Evolutionary conservation across 1,140 invertebrate species (phyloP), one percentile per base, ranked within the genome.

Genomic region (Tachypleus tridentatus): DNA sequence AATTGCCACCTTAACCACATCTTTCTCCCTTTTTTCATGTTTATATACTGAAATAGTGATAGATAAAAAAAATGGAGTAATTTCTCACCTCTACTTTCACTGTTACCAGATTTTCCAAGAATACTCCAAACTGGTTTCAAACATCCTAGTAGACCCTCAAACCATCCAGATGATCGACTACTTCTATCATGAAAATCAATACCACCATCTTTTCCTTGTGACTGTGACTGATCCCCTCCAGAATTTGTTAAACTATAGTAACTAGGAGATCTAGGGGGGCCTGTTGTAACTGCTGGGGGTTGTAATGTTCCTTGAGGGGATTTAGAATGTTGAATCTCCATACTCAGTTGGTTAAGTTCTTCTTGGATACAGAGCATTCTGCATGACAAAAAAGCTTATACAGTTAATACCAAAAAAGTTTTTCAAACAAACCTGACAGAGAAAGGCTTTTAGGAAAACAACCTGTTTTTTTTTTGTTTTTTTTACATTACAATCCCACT

Each of bases 141-240:
- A 74, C 91, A 95, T 4, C 89, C 90, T 61, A 92, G 80, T 57
- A 94, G 82, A 1, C 88, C 88, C 69, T 89, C 87, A 68, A 90
- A 85, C 85, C 87, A 91, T 52, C 84, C 84, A 7, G 54, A 61
- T 11, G 51, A 48, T 54, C 53, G 53, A 8, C 7, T 8, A 7
- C 53, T n/a, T 7, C 7, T n/a, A n/a, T n/a, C 53, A n/a, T 3
- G 7, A n/a, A 8, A 54, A 54, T n/a, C 53, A n/a, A 54, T n/a
- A 8, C 3, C 53, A 54, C 7, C 7, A 7, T 54, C 53, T 54
- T 54, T 54, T n/a, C 53, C 53, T 7, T 54, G 7, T 7, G 7
- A 8, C 7, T 8, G 53, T n/a, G 7, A 7, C 7, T 54, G 7
- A 7, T 54, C 53, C 7, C 7, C 7, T 54, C 7, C 7, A n/a